phyloP scores from a whole-genome alignment of 2,888 invertebrate genomes.

The Drosophila infuscata region DNA sequence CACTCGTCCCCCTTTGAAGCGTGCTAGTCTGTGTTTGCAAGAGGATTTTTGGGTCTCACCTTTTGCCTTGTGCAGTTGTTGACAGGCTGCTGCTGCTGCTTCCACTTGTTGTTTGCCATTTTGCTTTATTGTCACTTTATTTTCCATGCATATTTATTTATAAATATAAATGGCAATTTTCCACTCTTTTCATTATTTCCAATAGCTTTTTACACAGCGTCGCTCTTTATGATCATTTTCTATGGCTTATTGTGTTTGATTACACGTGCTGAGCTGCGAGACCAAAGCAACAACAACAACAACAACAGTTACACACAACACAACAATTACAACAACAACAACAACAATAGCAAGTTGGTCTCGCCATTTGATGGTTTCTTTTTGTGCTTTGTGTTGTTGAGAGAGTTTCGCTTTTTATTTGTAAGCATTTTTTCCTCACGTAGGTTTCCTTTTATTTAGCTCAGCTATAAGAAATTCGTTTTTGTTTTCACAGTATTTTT shows the following conservation, averaged over 20 bases:
- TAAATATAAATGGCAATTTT: conserved; percentile 32
- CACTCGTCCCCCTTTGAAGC: neutral
- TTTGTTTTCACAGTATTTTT: neutral
- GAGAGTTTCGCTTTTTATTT: conserved; percentile 21
- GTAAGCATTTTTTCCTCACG: neutral
- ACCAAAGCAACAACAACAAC: conserved; percentile 40
- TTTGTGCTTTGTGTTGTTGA: conserved; percentile 29
- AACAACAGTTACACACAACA: neutral
- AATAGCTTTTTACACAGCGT: conserved; percentile 50
- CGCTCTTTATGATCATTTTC: conserved; percentile 68
- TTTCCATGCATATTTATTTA: conserved; percentile 14
- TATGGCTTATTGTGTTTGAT: conserved; percentile 79
- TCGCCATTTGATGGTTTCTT: conserved; percentile 59
- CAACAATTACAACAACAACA: conserved; percentile 13
- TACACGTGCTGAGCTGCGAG: conserved; percentile 66
- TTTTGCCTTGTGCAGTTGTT: conserved; percentile 53
- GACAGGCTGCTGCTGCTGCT: conserved; percentile 23
- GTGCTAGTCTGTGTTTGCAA: conserved; percentile 73
- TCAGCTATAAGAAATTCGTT: conserved; percentile 14
- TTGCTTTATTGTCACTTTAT: conserved; percentile 50
- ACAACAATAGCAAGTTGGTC: conserved; percentile 38
- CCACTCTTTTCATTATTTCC: conserved; percentile 17
- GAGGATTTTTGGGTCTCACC: conserved; percentile 75
- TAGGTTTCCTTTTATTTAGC: conserved; percentile 49
- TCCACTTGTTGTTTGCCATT: conserved; percentile 25